A percentile compares a stretch with the other conserved stretches of the same genome.
These are phyloP conservation scores for Scatophagus argus DNA, from an alignment of 2,113 vertebrate genomes.

Conservation along the genomic window DNA sequence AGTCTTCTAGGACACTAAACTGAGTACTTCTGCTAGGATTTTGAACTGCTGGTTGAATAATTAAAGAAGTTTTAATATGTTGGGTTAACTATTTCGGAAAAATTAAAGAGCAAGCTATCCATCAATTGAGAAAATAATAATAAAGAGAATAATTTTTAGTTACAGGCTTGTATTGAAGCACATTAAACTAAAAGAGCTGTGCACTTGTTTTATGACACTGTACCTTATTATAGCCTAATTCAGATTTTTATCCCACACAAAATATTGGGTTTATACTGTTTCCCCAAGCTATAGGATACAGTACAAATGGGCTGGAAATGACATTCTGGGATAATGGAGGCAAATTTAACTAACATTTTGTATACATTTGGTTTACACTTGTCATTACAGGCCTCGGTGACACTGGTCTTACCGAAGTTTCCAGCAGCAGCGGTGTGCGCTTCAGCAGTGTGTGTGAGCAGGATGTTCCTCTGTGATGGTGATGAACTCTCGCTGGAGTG, in stretches of 20 bases:
- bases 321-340: accelerated
- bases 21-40: too few species aligned
- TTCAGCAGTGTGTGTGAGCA: conserved; percentile 57
- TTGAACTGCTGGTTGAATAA: too few species aligned
- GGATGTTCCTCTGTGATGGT: conserved; percentile 65
- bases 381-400: conserved; percentile 20
- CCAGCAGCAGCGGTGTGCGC: conserved; percentile 39
- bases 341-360: too few species aligned
- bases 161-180: neutral
- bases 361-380: conserved; percentile 15
- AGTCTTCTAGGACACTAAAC: too few species aligned
- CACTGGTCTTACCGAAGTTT: conserved; percentile 65
- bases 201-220: neutral
- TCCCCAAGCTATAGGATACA: neutral
- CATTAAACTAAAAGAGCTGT: neutral
- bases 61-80: neutral
- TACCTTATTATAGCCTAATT: too few species aligned
- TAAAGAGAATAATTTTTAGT: neutral
- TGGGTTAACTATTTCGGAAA: neutral
- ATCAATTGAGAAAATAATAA: neutral
- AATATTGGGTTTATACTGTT: neutral
- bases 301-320: neutral
- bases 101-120: neutral
- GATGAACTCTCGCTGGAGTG: conserved; percentile 67
- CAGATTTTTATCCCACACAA: too few species aligned